Evolutionary conservation across 2,113 vertebrate genomes (phyloP).

Genomic region (Thunnus maccoyii): DNA sequence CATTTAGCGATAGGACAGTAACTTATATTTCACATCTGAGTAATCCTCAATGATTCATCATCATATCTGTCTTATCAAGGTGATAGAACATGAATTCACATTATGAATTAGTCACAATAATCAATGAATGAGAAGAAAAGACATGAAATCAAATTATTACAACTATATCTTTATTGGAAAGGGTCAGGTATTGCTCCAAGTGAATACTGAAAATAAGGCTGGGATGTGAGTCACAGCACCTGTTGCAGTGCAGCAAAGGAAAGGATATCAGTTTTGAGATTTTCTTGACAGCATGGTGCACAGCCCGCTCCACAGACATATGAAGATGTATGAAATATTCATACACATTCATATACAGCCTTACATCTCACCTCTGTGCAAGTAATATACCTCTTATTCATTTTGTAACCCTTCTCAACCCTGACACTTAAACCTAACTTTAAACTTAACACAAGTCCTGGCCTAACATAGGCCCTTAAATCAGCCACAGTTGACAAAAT

Average conservation of each 20-base stretch:
- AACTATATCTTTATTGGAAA: neutral
- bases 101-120: slow-evolving; percentile 27
- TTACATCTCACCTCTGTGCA: neutral
- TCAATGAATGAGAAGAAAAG: neutral
- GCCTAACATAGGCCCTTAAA: neutral
- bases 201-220: neutral
- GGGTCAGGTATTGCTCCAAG: neutral
- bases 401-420: neutral
- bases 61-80: slow-evolving; percentile 22
- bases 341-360: neutral
- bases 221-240: neutral
- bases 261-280: neutral
- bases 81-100: slow-evolving; percentile 13
- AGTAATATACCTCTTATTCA: neutral
- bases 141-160: neutral
- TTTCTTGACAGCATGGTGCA: neutral
- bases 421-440: neutral
- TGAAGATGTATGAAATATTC: neutral
- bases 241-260: neutral
- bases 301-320: neutral
- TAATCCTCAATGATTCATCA: slow-evolving; percentile 33
- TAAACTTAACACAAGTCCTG: slow-evolving; percentile 7
- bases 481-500: slow-evolving; percentile 9
- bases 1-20: slow-evolving; percentile 30
- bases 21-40: slow-evolving; percentile 60